Conservation (phyloP, 2,797 vertebrate species). For the Intellagama lesueurii region DNA sequence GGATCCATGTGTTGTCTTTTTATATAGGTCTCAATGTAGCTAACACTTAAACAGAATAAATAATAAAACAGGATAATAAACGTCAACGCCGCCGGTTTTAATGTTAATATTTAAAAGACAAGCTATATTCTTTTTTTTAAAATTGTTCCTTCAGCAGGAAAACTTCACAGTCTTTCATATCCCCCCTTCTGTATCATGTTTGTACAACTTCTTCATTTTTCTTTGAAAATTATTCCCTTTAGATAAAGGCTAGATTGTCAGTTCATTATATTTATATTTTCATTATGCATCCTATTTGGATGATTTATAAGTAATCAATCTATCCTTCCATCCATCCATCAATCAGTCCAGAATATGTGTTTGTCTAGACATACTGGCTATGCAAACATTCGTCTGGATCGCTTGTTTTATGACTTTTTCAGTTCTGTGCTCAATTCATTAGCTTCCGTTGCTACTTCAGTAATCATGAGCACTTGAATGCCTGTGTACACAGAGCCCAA, state of each 20-base stretch:
- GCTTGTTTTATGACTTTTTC: neutral
- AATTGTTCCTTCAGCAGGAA: neutral
- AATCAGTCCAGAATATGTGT: neutral
- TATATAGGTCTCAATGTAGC: too few relatives aligned
- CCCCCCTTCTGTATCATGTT: neutral
- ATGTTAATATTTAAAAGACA: too few relatives aligned
- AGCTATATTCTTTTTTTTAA: too few relatives aligned
- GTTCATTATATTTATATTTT: neutral
- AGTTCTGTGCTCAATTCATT: neutral
- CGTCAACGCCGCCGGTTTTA: too few relatives aligned
- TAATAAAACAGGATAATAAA: too few relatives aligned
- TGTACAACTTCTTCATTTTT: neutral
- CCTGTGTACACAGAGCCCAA: neutral
- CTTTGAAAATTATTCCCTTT: neutral
- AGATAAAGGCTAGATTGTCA: neutral
- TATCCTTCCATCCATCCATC: neutral
- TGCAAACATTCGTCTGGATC: neutral
- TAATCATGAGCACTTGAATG: neutral
- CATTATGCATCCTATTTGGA: neutral
- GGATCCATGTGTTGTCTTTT: too few relatives aligned
- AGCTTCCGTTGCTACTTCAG: slow-evolving; percentile 8
- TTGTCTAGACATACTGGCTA: neutral
- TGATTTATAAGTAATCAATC: neutral
- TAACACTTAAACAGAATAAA: too few relatives aligned
- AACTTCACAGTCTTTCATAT: neutral